Evolutionary conservation across 2,797 vertebrate species (phyloP).

Genomic region (Pogonophryne albipinna): DNA sequence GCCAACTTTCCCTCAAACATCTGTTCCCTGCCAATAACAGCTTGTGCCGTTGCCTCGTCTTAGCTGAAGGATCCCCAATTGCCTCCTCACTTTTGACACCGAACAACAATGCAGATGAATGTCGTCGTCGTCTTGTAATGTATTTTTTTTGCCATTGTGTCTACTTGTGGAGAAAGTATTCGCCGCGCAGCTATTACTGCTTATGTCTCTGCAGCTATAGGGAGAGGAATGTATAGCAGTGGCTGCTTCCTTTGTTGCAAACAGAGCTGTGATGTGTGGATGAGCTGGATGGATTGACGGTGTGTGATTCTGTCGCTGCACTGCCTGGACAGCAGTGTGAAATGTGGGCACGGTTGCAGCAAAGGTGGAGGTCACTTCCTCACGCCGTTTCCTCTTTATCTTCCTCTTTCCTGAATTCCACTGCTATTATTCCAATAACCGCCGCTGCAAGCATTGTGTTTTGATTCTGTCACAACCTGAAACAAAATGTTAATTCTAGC

Average conservation of each 20-base stretch:
- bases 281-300: conserved; percentile 54
- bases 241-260: conserved; percentile 66
- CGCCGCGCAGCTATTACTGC: conserved; percentile 27
- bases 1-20: conserved; percentile 87
- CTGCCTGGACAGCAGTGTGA: conserved; percentile 72
- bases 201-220: conserved; percentile 54
- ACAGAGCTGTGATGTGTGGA: conserved; percentile 59
- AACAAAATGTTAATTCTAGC: conserved; percentile 50
- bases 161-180: conserved; percentile 44
- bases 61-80: conserved; percentile 79
- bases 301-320: conserved; percentile 58
- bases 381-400: conserved; percentile 86
- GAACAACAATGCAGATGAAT: conserved; percentile 80
- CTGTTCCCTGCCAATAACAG: conserved; percentile 87
- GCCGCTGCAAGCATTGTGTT: conserved; percentile 64
- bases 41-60: conserved; percentile 82
- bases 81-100: conserved; percentile 78
- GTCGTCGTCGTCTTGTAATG: conserved; percentile 76
- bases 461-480: conserved; percentile 34
- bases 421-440: conserved; percentile 81
- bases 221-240: conserved; percentile 62
- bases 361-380: conserved; percentile 89
- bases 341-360: conserved; percentile 80
- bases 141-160: conserved; percentile 56
- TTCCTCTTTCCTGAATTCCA: conserved; percentile 87